A percentile compares a stretch with the other conserved stretches of the same genome.
phyloP scores from a whole-genome alignment of 1,140 invertebrate species.

The Drosophila carrolli region DNA sequence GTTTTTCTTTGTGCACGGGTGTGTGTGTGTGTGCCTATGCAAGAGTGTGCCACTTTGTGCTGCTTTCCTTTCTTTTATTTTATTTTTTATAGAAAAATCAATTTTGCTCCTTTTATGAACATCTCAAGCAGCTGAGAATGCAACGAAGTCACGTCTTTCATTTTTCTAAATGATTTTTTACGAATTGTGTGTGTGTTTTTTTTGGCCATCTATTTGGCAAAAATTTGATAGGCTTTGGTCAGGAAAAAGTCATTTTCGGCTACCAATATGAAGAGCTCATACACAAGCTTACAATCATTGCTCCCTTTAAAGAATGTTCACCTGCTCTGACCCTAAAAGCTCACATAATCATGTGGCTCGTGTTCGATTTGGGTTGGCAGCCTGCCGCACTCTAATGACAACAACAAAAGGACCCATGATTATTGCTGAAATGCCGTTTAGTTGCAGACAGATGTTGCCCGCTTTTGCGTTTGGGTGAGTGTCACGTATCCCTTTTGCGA shows the following conservation, averaged over 20 bases:
- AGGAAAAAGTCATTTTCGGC: conserved; percentile 2
- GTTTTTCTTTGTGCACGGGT: conserved; percentile 32
- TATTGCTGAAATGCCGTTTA: conserved; percentile 56
- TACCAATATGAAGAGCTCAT: background rate
- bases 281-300: background rate
- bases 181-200: conserved; percentile 24
- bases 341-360: conserved; percentile 22
- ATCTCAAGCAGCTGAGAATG: conserved; percentile 36
- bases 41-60: conserved; percentile 62
- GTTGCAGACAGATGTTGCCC: conserved; percentile 44
- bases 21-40: conserved; percentile 21
- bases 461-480: conserved; percentile 11
- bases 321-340: conserved; percentile 3
- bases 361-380: conserved; percentile 34
- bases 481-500: conserved; percentile 37
- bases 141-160: conserved; percentile 62
- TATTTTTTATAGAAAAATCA: conserved; percentile 66
- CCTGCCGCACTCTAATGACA: conserved; percentile 46
- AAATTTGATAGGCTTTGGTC: conserved; percentile 16
- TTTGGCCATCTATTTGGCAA: conserved; percentile 20
- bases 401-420: conserved; percentile 48
- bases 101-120: conserved; percentile 59
- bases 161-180: conserved; percentile 56
- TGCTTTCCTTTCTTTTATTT: conserved; percentile 43
- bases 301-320: background rate